phyloP scores from a whole-genome alignment of 2,797 vertebrate genomes.

The Melanotaenia trifasciata region DNA sequence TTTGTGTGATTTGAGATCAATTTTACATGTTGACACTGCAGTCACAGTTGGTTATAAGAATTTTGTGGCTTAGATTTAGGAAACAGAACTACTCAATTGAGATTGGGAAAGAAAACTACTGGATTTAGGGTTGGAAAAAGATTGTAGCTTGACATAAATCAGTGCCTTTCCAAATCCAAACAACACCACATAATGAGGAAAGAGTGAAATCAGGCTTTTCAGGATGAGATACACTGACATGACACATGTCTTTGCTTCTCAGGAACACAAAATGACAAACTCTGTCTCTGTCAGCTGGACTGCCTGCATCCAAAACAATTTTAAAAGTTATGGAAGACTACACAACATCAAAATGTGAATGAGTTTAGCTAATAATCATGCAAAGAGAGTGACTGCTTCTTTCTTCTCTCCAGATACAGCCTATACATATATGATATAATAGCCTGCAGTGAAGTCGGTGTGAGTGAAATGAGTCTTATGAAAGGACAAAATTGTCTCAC shows the following conservation, averaged over 20 bases:
- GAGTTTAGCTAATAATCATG: conserved; percentile 5
- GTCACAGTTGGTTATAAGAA: no score
- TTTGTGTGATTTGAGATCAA: neutral
- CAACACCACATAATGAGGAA: neutral
- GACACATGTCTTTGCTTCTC: neutral
- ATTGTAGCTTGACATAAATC: neutral
- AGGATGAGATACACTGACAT: neutral
- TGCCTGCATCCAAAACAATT: neutral
- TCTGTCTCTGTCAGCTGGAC: neutral
- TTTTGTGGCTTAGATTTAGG: no score
- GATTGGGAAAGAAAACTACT: no score
- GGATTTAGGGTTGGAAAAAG: neutral
- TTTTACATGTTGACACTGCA: neutral
- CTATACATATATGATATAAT: conserved; percentile 12
- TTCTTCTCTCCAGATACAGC: conserved; percentile 20
- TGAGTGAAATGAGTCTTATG: conserved; percentile 34
- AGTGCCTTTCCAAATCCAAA: neutral
- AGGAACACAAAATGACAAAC: neutral
- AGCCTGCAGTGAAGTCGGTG: neutral
- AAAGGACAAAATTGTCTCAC: conserved; percentile 21
- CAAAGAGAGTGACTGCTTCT: conserved; percentile 19
- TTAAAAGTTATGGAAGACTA: conserved; percentile 24
- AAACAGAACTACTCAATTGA: no score
- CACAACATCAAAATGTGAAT: conserved; percentile 1
- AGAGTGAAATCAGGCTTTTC: neutral